Conservation (phyloP, 2,113 vertebrate genomes). For the Calonectris borealis region DNA sequence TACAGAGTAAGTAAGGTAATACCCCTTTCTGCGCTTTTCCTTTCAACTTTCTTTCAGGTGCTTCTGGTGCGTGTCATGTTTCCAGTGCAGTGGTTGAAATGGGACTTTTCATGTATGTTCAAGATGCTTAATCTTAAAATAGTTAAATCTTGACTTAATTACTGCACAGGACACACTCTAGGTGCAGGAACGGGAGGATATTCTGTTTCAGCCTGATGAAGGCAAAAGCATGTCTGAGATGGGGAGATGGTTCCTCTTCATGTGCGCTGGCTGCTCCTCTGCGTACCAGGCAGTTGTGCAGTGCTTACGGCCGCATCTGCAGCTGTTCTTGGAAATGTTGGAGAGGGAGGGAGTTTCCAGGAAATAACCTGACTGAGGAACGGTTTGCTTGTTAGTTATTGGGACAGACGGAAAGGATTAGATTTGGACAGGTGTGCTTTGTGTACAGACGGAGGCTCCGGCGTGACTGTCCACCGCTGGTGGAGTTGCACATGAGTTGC, state of each 20-base stretch:
- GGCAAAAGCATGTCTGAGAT: not conserved
- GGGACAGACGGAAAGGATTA: not conserved
- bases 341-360: not conserved
- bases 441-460: not conserved
- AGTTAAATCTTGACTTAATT: not conserved
- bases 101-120: not conserved
- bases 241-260: not conserved
- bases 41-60: not conserved
- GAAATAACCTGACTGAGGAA: not conserved
- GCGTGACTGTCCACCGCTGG: not conserved
- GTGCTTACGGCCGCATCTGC: not conserved
- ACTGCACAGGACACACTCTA: rapidly evolving
- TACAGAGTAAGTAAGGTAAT: constrained; percentile 83
- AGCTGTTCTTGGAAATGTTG: not conserved
- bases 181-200: not conserved
- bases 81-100: not conserved
- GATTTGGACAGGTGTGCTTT: not conserved
- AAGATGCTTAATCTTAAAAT: not conserved
- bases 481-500: not conserved
- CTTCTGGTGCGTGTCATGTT: not conserved
- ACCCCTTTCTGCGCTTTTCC: not conserved
- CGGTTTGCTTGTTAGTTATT: not conserved
- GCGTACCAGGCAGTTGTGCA: not conserved
- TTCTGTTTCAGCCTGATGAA: not conserved
- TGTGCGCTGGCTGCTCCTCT: not conserved